Base-by-base conservation (phyloP, 2,888 invertebrate species). In the Drosophila mimetica region DNA sequence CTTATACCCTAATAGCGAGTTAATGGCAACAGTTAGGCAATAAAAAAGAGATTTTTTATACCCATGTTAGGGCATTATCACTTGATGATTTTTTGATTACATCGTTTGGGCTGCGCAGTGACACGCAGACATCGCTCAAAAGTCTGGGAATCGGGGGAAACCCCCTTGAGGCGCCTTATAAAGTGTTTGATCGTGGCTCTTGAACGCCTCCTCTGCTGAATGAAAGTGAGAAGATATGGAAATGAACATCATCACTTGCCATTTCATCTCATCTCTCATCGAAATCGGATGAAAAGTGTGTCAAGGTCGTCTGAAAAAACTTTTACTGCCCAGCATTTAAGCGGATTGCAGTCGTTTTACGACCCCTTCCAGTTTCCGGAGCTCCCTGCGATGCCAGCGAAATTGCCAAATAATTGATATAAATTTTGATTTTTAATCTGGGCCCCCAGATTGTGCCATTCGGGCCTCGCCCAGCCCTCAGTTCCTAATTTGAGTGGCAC, bases 351-450 rank as follows among this genome's bases (percentile, higher is more conserved):
- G 51, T 48, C 46, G 36, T 18, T 57, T 39, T 55, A 72, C 22
- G 58, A 55, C 20, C 13, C 20, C 25, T 63, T 60, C 32, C 46
- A 55, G 63, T 63, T 77, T 30, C 61, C 52, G 18, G 4, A 20
- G 46, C 53, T 60, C 18, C 52, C 16, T 18, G 47, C 48, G 55
- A 82, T 78, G 67, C 55, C 66, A n/a, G n/a, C 57, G 48, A 72
- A 83, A 76, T 86, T 74, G 71, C 76, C 76, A 82, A 84, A 84
- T 85, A 82, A 84, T 86, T 86, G 76, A 66, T 71, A 76, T 79
- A 75, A 76, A 85, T 70, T 74, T 44, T 46, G 53, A 55, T 37
- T 41, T 48, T 48, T 14, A 39, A 48, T 30, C 22, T 37, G 28
- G 50, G 39, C 57, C 8, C 32, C 22, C 39, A 22, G 52, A 47